Conservation (phyloP, 2,888 invertebrate genomes). For the Laspeyria flexula region DNA sequence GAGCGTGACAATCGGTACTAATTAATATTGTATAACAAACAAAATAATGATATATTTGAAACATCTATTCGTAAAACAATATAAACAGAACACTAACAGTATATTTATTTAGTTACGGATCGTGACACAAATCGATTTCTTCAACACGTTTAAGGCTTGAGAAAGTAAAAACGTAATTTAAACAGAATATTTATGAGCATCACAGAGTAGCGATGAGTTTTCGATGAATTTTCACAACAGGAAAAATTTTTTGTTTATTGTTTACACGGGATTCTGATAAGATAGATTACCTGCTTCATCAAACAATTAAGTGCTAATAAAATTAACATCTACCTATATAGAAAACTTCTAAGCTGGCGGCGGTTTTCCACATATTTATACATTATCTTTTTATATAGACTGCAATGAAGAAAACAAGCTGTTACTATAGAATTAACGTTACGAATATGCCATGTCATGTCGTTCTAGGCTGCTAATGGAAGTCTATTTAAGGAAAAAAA, state of each 20-base stretch:
- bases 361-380: too few relatives aligned
- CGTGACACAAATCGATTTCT: background rate
- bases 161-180: slow-evolving; percentile 30
- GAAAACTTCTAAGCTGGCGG: too few relatives aligned
- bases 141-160: slow-evolving; percentile 9
- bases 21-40: background rate
- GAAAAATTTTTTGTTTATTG: too few relatives aligned
- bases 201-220: slow-evolving; percentile 1
- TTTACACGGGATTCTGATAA: too few relatives aligned
- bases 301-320: too few relatives aligned
- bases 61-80: too few relatives aligned
- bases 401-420: too few relatives aligned
- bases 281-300: too few relatives aligned
- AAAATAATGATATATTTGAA: too few relatives aligned
- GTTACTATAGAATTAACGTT: background rate
- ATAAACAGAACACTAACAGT: too few relatives aligned
- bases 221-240: background rate
- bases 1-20: slow-evolving; percentile 1
- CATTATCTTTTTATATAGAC: too few relatives aligned
- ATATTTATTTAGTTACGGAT: background rate
- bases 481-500: background rate
- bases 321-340: too few relatives aligned
- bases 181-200: slow-evolving; percentile 17
- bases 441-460: background rate
- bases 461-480: background rate